phyloP scores from a whole-genome alignment of 2,113 vertebrate species.

The Melanocharis versteri region DNA sequence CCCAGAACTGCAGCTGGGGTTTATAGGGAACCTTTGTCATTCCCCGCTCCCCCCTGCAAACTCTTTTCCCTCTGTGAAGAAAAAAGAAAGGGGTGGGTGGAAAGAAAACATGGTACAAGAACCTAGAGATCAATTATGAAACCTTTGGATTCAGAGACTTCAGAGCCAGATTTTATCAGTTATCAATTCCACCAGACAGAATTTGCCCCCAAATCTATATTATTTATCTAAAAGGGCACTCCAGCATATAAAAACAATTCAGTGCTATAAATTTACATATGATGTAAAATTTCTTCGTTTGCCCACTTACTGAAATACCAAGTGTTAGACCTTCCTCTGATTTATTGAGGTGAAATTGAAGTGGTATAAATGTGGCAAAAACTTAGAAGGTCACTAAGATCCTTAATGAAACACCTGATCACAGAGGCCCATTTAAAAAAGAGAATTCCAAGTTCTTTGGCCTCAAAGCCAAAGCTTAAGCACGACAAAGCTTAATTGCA shows the following conservation, averaged over 20 bases:
- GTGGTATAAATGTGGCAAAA: background rate
- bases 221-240: background rate
- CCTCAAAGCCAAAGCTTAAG: no score
- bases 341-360: background rate
- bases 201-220: background rate
- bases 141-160: background rate
- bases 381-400: background rate
- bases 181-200: background rate
- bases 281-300: background rate
- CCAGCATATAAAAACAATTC: background rate
- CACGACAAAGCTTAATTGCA: background rate
- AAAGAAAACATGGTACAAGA: background rate
- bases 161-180: background rate
- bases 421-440: background rate
- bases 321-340: background rate
- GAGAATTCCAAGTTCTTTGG: background rate
- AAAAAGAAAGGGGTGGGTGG: rapidly evolving
- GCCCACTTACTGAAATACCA: background rate
- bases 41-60: background rate
- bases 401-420: background rate
- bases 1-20: background rate
- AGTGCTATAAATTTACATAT: background rate
- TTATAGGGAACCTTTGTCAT: background rate
- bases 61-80: background rate
- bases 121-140: background rate